Evolutionary conservation across 2,113 vertebrate species (phyloP).

Genomic region (Trochalopteron elliotii): DNA sequence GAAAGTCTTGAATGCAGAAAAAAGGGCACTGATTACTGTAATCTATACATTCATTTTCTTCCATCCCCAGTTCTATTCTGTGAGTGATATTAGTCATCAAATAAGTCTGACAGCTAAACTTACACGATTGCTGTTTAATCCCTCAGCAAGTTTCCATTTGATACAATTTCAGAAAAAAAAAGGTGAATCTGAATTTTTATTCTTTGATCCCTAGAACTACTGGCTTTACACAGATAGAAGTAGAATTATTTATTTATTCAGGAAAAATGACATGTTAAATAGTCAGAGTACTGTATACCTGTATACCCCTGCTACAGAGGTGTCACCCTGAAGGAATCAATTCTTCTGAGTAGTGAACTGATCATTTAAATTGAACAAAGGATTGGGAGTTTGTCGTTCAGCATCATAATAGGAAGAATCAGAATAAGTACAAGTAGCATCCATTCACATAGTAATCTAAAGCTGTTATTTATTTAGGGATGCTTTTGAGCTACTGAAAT

Average conservation of each 20-base stretch:
- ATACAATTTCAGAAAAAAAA: background rate
- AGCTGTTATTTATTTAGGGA: background rate
- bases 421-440: background rate
- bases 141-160: background rate
- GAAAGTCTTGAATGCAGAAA: background rate
- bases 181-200: fast-evolving
- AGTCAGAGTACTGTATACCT: background rate
- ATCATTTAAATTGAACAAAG: background rate
- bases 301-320: background rate
- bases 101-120: background rate
- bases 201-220: background rate
- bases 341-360: background rate
- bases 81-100: background rate
- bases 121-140: background rate
- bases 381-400: fast-evolving
- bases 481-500: background rate
- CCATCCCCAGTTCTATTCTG: background rate
- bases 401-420: background rate
- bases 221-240: background rate
- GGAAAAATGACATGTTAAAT: background rate
- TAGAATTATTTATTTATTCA: background rate
- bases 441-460: background rate
- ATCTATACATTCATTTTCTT: background rate
- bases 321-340: background rate
- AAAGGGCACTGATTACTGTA: background rate